Evolutionary conservation across 1,140 invertebrate species (phyloP), one percentile per base, ranked within the genome.

Genomic region (Hermetia illucens): DNA sequence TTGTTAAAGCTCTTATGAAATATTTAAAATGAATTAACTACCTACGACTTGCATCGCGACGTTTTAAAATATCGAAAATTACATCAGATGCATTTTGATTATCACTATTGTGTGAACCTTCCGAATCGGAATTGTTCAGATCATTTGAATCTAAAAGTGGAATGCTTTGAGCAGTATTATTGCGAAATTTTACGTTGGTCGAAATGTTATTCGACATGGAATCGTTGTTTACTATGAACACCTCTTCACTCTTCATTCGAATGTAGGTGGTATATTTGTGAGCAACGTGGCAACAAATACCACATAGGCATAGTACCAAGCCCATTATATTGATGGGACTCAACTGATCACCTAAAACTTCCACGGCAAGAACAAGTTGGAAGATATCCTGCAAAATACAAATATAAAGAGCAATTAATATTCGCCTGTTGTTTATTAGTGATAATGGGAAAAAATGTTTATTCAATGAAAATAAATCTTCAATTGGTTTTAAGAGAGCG

Each of bases 311-410:
- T 9, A 96, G 64, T 6, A 83, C 55, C 24, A 98, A 62, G 3
- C 94, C 94, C 17, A 87, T 62, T 15, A 82, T 72, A 64, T 97
- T 97, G 2, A 95, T 64, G 2, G 65, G 51, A 41, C 75, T 87
- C 49, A 97, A 73, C 47, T 75, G 64, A 59, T 97, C 92, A 12
- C 86, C 83, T 53, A 86, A 88, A 38, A 81, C 72, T 47, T 78
- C 69, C 40, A 89, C 78, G 10, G 92, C 93, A 48, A 97, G 59
- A 6, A 79, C 72, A 41, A 97, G 61, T 43, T 87, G 90, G 50
- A 79, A 80, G 46, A 95, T 76, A 74, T 97, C 92, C 88, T 92
- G 58, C 33, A 74, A 72, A 15, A 15, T n/a, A n/a, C n/a, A n/a
- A n/a, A n/a, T n/a, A n/a, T n/a, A n/a, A n/a, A n/a, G n/a, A n/a